These are phyloP conservation scores for Mellivora capensis DNA, from an alignment of 2,113 vertebrate species.

Conservation along the genomic window DNA sequence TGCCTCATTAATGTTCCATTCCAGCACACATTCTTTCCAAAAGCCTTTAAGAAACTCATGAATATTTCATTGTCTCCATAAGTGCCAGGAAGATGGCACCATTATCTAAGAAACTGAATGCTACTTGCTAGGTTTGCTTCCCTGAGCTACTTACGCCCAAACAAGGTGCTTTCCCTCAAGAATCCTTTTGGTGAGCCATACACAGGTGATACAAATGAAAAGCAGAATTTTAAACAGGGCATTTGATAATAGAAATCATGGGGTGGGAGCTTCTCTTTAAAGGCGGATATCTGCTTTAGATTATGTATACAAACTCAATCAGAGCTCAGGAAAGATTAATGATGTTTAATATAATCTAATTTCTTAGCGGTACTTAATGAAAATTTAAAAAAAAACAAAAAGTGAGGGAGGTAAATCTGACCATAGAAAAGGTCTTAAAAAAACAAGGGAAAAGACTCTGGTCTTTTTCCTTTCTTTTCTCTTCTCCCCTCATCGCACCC, in stretches of 20 bases:
- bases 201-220: background rate
- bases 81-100: conserved; percentile 61
- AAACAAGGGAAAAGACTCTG: background rate
- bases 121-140: background rate
- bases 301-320: background rate
- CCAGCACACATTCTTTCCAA: conserved; percentile 67
- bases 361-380: background rate
- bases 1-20: conserved; percentile 71
- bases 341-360: conserved; percentile 10
- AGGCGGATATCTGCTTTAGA: conserved; percentile 48
- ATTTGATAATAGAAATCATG: background rate
- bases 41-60: conserved; percentile 76
- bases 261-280: background rate
- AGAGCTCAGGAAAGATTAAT: conserved; percentile 40
- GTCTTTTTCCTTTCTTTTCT: background rate
- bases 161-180: accelerated
- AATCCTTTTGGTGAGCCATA: background rate
- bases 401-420: background rate
- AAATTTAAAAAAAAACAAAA: background rate
- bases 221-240: background rate
- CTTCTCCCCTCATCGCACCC: background rate
- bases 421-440: background rate
- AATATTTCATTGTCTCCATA: conserved; percentile 77
- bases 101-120: conserved; percentile 73
- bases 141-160: background rate